Evolutionary conservation across 2,888 invertebrate species (phyloP).

Genomic region (Parnassius smintheus): DNA sequence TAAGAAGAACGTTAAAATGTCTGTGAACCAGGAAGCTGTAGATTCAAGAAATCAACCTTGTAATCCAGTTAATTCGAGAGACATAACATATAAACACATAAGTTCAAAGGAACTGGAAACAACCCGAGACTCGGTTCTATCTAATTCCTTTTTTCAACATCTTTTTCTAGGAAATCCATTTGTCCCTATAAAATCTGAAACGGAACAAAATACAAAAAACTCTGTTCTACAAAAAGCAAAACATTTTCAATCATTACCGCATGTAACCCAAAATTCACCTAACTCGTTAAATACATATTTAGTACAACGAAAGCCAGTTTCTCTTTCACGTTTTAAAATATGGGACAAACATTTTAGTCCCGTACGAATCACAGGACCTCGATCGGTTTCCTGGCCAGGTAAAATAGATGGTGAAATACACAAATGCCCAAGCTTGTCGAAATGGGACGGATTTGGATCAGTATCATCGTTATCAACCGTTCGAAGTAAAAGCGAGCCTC

Average conservation of each 20-base stretch:
- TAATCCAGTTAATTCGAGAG: slow-evolving; percentile 54
- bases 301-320: slow-evolving; percentile 85
- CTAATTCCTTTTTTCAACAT: slow-evolving; percentile 86
- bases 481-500: slow-evolving; percentile 84
- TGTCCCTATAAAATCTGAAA: slow-evolving; percentile 43
- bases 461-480: slow-evolving; percentile 73
- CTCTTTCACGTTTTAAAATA: slow-evolving; percentile 86
- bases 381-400: slow-evolving; percentile 82
- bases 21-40: slow-evolving; percentile 1
- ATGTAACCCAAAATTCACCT: slow-evolving; percentile 67
- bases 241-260: slow-evolving; percentile 82
- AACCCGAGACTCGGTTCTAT: slow-evolving; percentile 81
- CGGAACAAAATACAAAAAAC: slow-evolving; percentile 68
- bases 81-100: slow-evolving; percentile 43
- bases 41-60: slow-evolving; percentile 33
- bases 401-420: slow-evolving; percentile 75
- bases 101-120: slow-evolving; percentile 74
- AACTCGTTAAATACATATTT: slow-evolving; percentile 85
- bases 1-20: slow-evolving; percentile 44
- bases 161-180: slow-evolving; percentile 81
- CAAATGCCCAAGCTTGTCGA: slow-evolving; percentile 73
- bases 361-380: slow-evolving; percentile 77
- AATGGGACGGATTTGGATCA: slow-evolving; percentile 67
- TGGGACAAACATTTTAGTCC: slow-evolving; percentile 82
- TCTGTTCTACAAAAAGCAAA: slow-evolving; percentile 85